Percentiles rank a stretch among this genome's conserved stretches.
Evolutionary conservation across 2,888 invertebrate species (phyloP).

Genomic region (Morpho helenor): DNA sequence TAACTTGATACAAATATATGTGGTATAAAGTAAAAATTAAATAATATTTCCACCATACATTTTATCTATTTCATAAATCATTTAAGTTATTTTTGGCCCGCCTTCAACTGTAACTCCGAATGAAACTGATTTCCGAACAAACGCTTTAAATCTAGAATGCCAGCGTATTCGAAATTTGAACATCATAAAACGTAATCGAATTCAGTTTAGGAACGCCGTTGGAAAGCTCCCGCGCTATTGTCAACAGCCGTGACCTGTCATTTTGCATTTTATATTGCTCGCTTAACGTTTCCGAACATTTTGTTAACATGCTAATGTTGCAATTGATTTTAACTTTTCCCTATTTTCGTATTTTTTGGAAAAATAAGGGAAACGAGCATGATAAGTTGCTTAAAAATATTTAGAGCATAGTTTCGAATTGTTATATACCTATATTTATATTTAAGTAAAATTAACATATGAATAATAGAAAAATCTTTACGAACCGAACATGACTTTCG

Average conservation of each 20-base stretch:
- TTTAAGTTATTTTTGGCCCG: too few species aligned
- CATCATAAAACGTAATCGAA: conserved; percentile 71
- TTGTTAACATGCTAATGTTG: conserved; percentile 57
- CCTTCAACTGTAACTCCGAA: background rate
- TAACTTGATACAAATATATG: too few species aligned
- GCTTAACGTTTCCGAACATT: conserved; percentile 44
- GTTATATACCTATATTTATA: too few species aligned
- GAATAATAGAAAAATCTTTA: too few species aligned
- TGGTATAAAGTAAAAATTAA: too few species aligned
- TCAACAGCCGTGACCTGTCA: conserved; percentile 63
- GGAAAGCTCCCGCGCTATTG: conserved; percentile 54
- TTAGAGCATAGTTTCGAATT: too few species aligned
- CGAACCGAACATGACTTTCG: too few species aligned
- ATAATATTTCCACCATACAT: too few species aligned
- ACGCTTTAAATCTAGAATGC: conserved; percentile 8
- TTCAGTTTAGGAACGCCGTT: conserved; percentile 56
- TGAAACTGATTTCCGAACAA: conserved; percentile 2
- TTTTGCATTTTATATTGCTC: conserved; percentile 64
- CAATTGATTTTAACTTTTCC: conserved; percentile 51
- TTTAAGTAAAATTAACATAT: too few species aligned
- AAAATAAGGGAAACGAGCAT: too few species aligned
- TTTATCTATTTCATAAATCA: too few species aligned
- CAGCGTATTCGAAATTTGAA: conserved; percentile 52
- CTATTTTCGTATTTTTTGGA: background rate
- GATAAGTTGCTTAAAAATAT: too few species aligned